Evolutionary conservation across 2,797 vertebrate species (phyloP).

Genomic region (Podarcis siculus): DNA sequence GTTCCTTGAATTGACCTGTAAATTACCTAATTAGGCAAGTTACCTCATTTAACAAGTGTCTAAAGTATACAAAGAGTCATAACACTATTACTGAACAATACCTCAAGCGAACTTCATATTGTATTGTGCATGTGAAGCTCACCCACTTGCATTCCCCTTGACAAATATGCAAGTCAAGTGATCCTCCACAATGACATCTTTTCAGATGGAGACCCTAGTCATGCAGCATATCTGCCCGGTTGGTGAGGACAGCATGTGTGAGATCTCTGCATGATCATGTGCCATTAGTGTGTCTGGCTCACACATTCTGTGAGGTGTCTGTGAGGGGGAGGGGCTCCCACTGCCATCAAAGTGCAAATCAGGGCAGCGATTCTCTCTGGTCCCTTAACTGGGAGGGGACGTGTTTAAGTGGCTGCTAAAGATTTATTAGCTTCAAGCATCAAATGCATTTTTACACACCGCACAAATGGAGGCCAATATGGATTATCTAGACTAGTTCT

Average conservation of each 20-base stretch:
- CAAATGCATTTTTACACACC: not conserved
- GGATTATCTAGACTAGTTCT: not conserved
- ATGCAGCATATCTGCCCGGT: not conserved
- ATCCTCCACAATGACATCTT: not conserved
- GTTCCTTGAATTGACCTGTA: not conserved
- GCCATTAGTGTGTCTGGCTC: not conserved
- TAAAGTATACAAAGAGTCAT: not conserved
- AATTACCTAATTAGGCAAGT: not conserved
- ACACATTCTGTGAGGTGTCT: not conserved
- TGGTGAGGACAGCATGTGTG: not conserved
- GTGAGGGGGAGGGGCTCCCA: not conserved
- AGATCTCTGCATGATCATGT: not conserved
- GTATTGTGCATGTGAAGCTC: not conserved
- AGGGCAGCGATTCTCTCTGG: not conserved
- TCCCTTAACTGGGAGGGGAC: not conserved
- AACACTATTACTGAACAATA: not conserved
- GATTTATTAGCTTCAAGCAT: not conserved
- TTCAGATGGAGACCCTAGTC: not conserved
- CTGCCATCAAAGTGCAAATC: not conserved
- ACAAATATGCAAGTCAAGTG: not conserved
- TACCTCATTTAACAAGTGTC: not conserved
- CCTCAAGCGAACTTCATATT: not conserved
- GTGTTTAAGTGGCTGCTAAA: not conserved
- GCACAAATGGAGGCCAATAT: not conserved
- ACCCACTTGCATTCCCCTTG: not conserved